These are phyloP conservation scores for Aurelia aurita DNA, from an alignment of 30 jellyfish, hydroid and myxozoan species.

Conservation along the genomic window DNA sequence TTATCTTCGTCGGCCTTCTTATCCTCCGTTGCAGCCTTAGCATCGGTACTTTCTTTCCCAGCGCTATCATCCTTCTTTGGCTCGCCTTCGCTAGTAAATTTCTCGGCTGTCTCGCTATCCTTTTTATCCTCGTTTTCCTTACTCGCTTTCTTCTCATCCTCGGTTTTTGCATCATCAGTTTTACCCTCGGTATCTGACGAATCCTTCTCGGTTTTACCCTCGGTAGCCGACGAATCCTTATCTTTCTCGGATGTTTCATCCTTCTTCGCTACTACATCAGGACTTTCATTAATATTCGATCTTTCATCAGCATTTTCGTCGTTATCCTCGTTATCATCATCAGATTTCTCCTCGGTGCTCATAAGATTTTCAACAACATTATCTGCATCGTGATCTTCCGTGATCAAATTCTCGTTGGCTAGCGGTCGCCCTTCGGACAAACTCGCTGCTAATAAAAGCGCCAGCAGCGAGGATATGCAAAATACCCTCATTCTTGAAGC, in stretches of 20 bases:
- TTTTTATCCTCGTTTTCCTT: constrained; percentile 24
- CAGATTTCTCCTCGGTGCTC: constrained; percentile 36
- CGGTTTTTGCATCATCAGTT: constrained; percentile 16
- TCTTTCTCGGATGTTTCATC: no score
- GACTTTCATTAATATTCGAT: constrained; percentile 17
- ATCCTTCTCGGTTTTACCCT: not conserved
- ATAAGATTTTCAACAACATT: constrained; percentile 22
- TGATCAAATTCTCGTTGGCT: constrained; percentile 23
- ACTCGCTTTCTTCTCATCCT: constrained; percentile 36
- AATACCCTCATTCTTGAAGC: constrained; percentile 58
- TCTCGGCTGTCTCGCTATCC: constrained; percentile 24
- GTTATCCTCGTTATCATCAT: constrained; percentile 60
- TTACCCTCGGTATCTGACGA: constrained; percentile 3
- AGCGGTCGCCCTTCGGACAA: constrained; percentile 68
- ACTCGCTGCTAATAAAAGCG: constrained; percentile 23
- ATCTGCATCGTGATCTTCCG: constrained; percentile 38
- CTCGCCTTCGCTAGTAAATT: constrained; percentile 4
- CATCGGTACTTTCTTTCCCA: not conserved
- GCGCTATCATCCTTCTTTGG: constrained; percentile 11
- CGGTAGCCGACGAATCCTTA: not conserved
- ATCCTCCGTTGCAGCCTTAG: constrained; percentile 19
- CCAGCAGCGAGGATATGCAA: constrained; percentile 44
- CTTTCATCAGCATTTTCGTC: constrained; percentile 75
- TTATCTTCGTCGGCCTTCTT: constrained; percentile 18
- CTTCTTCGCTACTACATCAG: constrained; percentile 24